Evolutionary conservation across 1,140 invertebrate genomes (phyloP).

Genomic region (Leucophenga varia): DNA sequence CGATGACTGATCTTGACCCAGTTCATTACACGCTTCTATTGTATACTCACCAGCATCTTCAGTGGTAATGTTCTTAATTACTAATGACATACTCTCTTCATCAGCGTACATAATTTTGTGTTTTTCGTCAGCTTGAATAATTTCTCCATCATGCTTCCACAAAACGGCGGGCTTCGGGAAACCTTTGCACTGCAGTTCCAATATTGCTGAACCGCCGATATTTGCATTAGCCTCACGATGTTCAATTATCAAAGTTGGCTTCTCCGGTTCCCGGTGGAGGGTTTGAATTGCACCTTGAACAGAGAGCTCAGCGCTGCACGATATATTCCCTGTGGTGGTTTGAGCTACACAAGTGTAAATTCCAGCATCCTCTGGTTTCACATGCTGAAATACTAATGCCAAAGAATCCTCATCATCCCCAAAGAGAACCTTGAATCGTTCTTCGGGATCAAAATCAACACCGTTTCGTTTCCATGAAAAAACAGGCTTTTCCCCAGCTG

Average conservation of each 20-base stretch:
- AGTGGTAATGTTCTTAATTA: constrained; percentile 84
- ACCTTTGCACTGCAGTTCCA: constrained; percentile 90
- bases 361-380: constrained; percentile 89
- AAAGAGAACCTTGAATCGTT: constrained; percentile 90
- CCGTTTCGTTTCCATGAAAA: constrained; percentile 93
- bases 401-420: constrained; percentile 91
- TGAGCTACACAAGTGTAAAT: constrained; percentile 94
- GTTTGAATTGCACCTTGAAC: constrained; percentile 85
- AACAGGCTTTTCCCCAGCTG: constrained; percentile 75
- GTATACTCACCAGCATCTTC: constrained; percentile 85
- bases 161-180: constrained; percentile 90
- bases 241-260: constrained; percentile 75
- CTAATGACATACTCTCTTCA: constrained; percentile 84
- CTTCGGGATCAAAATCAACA: constrained; percentile 84
- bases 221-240: constrained; percentile 73
- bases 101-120: constrained; percentile 90
- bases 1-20: constrained; percentile 77
- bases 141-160: constrained; percentile 84
- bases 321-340: constrained; percentile 87
- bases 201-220: constrained; percentile 88
- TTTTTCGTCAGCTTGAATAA: constrained; percentile 76
- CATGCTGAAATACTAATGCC: constrained; percentile 89
- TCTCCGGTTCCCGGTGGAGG: constrained; percentile 76
- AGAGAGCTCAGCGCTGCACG: constrained; percentile 89
- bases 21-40: constrained; percentile 82